phyloP scores from a whole-genome alignment of 1,140 invertebrate species.

The Ostrea edulis region DNA sequence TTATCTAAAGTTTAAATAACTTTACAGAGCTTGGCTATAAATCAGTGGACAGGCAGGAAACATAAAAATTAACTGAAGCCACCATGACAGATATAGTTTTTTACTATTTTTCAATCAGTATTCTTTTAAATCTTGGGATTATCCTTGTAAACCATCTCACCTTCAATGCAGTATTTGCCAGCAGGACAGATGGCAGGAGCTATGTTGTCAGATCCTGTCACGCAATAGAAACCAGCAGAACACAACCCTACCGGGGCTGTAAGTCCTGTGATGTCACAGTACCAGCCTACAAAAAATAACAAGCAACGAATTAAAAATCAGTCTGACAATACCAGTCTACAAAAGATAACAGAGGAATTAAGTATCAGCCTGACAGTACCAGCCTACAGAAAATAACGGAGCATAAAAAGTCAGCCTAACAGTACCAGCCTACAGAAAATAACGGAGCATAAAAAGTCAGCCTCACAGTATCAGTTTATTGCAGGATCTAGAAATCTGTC shows the following conservation, averaged over 20 bases:
- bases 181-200: constrained; percentile 70
- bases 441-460: too few relatives aligned
- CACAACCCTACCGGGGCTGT: constrained; percentile 70
- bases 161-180: constrained; percentile 73
- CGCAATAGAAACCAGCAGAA: constrained; percentile 73
- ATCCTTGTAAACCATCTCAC: constrained; percentile 43
- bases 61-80: too few relatives aligned
- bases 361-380: constrained; percentile 63
- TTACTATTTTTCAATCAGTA: too few relatives aligned
- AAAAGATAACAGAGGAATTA: not conserved
- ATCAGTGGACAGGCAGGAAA: too few relatives aligned
- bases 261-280: constrained; percentile 70
- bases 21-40: too few relatives aligned
- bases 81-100: too few relatives aligned
- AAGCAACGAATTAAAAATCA: too few relatives aligned
- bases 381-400: constrained; percentile 61
- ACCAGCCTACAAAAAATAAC: constrained; percentile 65
- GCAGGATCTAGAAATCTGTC: too few relatives aligned
- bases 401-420: constrained; percentile 38
- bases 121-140: too few relatives aligned
- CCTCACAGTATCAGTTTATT: too few relatives aligned
- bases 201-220: constrained; percentile 66
- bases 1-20: too few relatives aligned
- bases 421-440: constrained; percentile 71
- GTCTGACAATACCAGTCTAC: too few relatives aligned